Evolutionary conservation across 2,113 vertebrate genomes (phyloP), one percentile per base, ranked within the genome.

Genomic region (Syngnathus floridae): DNA sequence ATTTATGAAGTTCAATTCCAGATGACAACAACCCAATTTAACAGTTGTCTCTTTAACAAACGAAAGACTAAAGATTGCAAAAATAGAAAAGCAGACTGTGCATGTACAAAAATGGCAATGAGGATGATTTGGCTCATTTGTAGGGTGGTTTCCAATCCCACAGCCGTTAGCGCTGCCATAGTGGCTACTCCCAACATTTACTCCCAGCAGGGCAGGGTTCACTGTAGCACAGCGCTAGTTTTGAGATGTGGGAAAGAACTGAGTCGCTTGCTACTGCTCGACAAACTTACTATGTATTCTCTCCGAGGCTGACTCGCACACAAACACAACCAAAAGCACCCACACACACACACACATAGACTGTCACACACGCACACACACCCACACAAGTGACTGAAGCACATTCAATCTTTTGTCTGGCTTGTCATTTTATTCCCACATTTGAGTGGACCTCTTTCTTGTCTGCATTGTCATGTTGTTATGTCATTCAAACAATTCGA

Each of bases 71-170:
- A 31, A 38, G 19, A 1, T 17, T 52, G 62, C 19, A 16, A n/a
- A 51, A 26, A 41, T 21, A 66, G 36, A 4, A 12, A 1, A 45
- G 43, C 3, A 14, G 41, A 64, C 59, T 46, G 19, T 57, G 16
- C 52, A 66, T 75, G 70, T 35, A 81, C 74, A 72, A 82, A 87
- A 82, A 85, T 71, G 82, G 80, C 71, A 79, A 58, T 36, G 31
- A 67, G 22, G 61, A 67, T 58, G 65, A 57, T 35, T 37, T 65
- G 37, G 81, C 59, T 77, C 69, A 64, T 46, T 61, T 83, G 69
- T 77, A 81, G 69, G 72, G 64, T 72, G 75, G 68, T 80, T 85
- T 84, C 73, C 71, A 71, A 67, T 77, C 75, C 69, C 75, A 72
- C 63, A 70, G 71, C 71, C 72, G 66, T 73, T 57, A 55, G 56